Evolutionary conservation across 2,797 vertebrate genomes (phyloP).

Genomic region (Sternarchorhynchus goeldii): DNA sequence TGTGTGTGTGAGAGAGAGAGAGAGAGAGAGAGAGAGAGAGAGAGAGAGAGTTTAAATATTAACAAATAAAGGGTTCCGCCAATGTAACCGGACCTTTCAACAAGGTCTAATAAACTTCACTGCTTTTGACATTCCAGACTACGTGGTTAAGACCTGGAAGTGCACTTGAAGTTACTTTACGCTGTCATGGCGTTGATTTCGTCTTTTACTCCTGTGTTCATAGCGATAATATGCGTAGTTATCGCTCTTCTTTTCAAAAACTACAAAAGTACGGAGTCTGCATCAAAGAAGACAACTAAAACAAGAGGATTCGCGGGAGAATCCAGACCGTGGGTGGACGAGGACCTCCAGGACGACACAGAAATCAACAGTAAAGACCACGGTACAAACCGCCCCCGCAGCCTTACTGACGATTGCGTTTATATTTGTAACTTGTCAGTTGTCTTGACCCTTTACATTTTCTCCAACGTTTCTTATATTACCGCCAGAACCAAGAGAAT

Average conservation of each 20-base stretch:
- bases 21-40: conserved; percentile 3
- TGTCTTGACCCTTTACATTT: too few relatives aligned
- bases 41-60: conserved; percentile 19
- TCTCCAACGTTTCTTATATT: too few relatives aligned
- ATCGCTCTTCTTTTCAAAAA: conserved; percentile 76
- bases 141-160: too few relatives aligned
- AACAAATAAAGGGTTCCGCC: conserved; percentile 15
- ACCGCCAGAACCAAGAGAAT: too few relatives aligned
- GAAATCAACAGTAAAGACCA: conserved; percentile 68
- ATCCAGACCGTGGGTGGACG: conserved; percentile 81
- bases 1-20: not conserved
- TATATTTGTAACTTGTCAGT: too few relatives aligned
- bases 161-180: too few relatives aligned
- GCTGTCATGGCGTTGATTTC: conserved; percentile 79
- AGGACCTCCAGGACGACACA: conserved; percentile 83
- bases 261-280: conserved; percentile 38
- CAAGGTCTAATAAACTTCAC: not conserved
- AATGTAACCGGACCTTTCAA: not conserved
- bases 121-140: not conserved
- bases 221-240: conserved; percentile 80
- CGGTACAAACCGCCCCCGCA: conserved; percentile 68
- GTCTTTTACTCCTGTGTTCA: conserved; percentile 80
- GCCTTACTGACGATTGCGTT: not conserved
- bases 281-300: conserved; percentile 11
- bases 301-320: conserved; percentile 22